A percentile compares a stretch with the other conserved stretches of the same genome.
Evolutionary conservation across 1,140 invertebrate species (phyloP).

Genomic region (Papilio aristodemus): DNA sequence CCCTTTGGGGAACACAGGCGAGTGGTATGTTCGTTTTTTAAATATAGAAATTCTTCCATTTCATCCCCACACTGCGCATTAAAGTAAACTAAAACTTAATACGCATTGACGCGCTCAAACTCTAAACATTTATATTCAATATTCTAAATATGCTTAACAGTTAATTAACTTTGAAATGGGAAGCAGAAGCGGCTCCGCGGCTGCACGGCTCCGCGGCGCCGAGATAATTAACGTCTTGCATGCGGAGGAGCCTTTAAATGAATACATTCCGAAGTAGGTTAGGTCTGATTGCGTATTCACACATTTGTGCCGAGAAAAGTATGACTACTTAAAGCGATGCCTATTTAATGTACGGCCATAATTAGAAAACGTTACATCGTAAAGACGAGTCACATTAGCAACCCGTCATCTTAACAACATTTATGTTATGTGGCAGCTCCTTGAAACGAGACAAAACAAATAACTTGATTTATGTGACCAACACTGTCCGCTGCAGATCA

Average conservation of each 20-base stretch:
- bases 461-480: too few species aligned
- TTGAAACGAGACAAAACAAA: too few species aligned
- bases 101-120: not conserved
- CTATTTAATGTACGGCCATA: constrained; percentile 1
- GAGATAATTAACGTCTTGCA: constrained; percentile 33
- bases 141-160: constrained; percentile 14
- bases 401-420: not conserved
- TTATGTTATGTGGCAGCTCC: too few species aligned
- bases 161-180: constrained; percentile 22
- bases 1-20: too few species aligned
- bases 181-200: not conserved
- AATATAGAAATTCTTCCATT: too few species aligned
- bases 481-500: too few species aligned
- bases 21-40: too few species aligned
- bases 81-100: not conserved
- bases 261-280: constrained; percentile 31
- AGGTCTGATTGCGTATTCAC: constrained; percentile 27
- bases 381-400: not conserved
- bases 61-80: not conserved
- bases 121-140: not conserved
- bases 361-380: constrained; percentile 8
- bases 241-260: constrained; percentile 18
- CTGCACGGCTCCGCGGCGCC: too few species aligned
- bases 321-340: not conserved
- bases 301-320: not conserved